Percentiles rank a stretch among this genome's conserved stretches.
Conservation (phyloP, 2,888 invertebrate species). For the Amblyteles armatorius region DNA sequence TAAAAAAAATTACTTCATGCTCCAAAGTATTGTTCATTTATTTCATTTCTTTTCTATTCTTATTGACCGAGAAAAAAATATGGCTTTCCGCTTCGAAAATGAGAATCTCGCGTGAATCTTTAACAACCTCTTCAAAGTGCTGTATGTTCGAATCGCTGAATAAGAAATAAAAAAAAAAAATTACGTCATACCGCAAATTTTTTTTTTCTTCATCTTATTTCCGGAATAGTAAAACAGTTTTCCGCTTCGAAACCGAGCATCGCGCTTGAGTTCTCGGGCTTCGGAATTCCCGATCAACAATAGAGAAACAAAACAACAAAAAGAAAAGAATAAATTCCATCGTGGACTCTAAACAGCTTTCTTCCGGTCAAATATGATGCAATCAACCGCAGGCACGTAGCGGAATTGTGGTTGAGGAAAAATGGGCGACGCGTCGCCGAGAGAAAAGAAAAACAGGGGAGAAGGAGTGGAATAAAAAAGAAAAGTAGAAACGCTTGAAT, state of each 20-base stretch:
- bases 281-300: neutral
- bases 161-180: too few species aligned
- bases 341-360: neutral
- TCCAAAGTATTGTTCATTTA: too few species aligned
- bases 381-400: conserved; percentile 16
- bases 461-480: neutral
- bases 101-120: too few species aligned
- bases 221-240: neutral
- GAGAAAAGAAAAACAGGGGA: conserved; percentile 15
- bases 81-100: too few species aligned
- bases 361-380: neutral
- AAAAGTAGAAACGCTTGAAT: neutral
- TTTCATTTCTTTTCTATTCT: too few species aligned
- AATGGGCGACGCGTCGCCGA: conserved; percentile 43
- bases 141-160: too few species aligned
- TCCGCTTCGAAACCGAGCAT: neutral
- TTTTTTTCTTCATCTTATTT: too few species aligned
- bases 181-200: too few species aligned
- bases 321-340: neutral
- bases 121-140: too few species aligned
- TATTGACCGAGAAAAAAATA: too few species aligned
- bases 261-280: too few species aligned
- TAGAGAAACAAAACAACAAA: neutral
- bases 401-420: conserved; percentile 11
- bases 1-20: too few species aligned